Conservation (phyloP, 2,113 vertebrate species). For the Colinus virginianus region DNA sequence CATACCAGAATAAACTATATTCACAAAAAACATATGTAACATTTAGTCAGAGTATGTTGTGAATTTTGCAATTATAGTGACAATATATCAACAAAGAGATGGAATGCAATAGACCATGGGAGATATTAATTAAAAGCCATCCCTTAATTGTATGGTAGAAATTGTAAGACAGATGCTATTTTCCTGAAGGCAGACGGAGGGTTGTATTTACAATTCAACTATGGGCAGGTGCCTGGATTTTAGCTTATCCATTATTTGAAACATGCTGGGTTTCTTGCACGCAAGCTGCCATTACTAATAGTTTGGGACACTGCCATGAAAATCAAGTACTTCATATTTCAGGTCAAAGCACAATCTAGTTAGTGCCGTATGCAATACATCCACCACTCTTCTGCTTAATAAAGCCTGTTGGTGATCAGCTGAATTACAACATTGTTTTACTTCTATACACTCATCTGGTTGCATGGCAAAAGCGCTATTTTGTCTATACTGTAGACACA, state of each 20-base stretch:
- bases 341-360: constrained; percentile 46
- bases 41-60: not conserved
- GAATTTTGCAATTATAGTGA: not conserved
- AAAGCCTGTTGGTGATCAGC: not conserved
- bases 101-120: not conserved
- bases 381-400: not conserved
- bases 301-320: constrained; percentile 38
- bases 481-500: not conserved
- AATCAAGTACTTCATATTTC: constrained; percentile 11
- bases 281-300: constrained; percentile 62
- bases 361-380: not conserved
- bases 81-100: not conserved
- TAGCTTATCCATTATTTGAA: constrained; percentile 56
- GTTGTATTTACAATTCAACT: constrained; percentile 57
- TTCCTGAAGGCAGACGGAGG: constrained; percentile 23
- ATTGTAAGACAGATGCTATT: not conserved
- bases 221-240: constrained; percentile 44
- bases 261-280: constrained; percentile 47
- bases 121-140: constrained; percentile 38
- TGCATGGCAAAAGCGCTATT: not conserved
- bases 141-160: constrained; percentile 47
- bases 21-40: not conserved
- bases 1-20: not conserved
- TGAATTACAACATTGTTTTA: not conserved
- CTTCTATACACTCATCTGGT: not conserved